Evolutionary conservation across 2,113 vertebrate genomes (phyloP).

Genomic region (Apodemus speciosus): DNA sequence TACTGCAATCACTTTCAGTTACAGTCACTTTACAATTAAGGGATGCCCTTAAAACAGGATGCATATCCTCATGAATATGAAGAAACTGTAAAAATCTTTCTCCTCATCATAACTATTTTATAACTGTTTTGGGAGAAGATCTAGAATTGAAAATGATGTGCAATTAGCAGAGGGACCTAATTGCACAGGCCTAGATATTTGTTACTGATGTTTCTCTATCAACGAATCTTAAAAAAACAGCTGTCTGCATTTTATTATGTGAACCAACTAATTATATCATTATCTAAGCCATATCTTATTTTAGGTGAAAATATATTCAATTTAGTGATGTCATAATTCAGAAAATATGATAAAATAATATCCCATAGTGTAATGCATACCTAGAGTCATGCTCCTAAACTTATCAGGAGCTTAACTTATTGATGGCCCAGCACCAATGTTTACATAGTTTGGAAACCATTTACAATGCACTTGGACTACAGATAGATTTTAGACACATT

Average conservation of each 20-base stretch:
- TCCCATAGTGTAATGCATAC: background rate
- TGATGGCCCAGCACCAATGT: background rate
- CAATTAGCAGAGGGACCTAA: background rate
- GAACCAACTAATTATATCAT: background rate
- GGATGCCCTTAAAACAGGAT: background rate
- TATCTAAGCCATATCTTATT: background rate
- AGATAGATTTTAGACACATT: constrained; percentile 3
- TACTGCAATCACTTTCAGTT: background rate
- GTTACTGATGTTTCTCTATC: background rate
- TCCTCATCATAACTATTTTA: background rate
- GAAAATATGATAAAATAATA: background rate
- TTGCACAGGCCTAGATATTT: background rate
- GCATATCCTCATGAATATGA: background rate
- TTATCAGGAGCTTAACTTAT: background rate
- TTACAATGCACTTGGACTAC: background rate
- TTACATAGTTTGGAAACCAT: background rate
- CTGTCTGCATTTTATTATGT: background rate
- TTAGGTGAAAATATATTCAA: background rate
- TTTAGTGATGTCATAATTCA: background rate
- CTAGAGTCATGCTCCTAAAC: background rate
- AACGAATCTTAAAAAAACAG: background rate
- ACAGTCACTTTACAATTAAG: background rate
- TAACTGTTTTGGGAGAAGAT: background rate
- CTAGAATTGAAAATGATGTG: background rate
- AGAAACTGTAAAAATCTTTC: background rate